phyloP scores from a whole-genome alignment of 1,140 invertebrate species.

The Tenebrio molitor region DNA sequence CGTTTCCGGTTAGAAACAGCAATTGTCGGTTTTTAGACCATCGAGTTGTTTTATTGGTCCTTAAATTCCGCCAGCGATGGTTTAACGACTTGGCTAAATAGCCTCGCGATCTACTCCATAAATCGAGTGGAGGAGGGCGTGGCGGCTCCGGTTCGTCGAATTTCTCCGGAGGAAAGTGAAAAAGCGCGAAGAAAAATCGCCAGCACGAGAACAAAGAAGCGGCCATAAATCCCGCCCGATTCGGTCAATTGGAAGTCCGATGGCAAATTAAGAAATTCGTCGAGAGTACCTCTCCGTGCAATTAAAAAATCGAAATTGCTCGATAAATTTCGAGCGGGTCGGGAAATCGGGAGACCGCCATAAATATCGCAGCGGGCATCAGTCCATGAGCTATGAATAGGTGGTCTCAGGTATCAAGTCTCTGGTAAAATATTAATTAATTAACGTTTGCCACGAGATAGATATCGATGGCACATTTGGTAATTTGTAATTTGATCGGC shows the following conservation, averaged over 20 bases:
- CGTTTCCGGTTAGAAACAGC: constrained; percentile 10
- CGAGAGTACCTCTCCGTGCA: background rate
- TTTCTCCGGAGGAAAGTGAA: no score
- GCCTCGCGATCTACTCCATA: no score
- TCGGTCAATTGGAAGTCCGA: background rate
- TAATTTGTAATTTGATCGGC: constrained; percentile 47
- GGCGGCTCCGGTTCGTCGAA: no score
- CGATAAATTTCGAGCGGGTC: constrained; percentile 43
- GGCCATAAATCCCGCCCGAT: no score
- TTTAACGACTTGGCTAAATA: no score
- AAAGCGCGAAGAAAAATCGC: no score
- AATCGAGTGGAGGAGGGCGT: no score
- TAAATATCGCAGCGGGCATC: constrained; percentile 49
- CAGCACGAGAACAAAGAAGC: no score
- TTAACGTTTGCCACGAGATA: constrained; percentile 49
- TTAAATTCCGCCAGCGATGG: background rate
- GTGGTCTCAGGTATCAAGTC: constrained; percentile 48
- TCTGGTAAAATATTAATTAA: constrained; percentile 51
- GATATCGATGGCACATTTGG: constrained; percentile 47
- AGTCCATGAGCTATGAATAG: constrained; percentile 44
- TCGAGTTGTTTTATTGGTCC: background rate
- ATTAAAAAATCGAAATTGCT: constrained; percentile 47
- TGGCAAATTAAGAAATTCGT: constrained; percentile 21
- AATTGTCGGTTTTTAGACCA: no score
- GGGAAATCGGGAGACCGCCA: constrained; percentile 41